Base-by-base conservation (phyloP, 1,140 invertebrate genomes). In the Wiebesia pumilae region DNA sequence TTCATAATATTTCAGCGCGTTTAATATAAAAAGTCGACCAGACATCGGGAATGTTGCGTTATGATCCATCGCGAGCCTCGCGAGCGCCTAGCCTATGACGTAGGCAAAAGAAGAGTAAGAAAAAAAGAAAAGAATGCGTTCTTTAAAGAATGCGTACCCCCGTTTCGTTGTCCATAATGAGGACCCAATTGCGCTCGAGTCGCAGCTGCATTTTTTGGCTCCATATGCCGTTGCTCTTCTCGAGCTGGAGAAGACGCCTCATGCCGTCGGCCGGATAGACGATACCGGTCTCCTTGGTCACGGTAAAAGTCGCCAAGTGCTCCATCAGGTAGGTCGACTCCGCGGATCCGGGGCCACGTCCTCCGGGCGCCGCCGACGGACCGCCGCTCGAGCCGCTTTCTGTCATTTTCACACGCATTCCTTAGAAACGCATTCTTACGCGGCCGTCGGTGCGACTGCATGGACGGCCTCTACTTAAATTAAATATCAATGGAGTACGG, bases 221-320 rank as follows among this genome's bases (percentile, higher is more conserved):
- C 98, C 98, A 99, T 92, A 99, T 99, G 89, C 98, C 98, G 90
- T 98, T 99, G 51, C 97, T 98, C 94, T 99, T 99, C 94, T 99
- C 99, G 94, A 99, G 96, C 93, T 99, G 98, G 38, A 99, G 95
- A 73, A 99, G 95, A 65, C 98, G 95, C 35, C 98, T 95, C 96
- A 99, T 98, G n/a, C 99, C 99, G 94, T 99, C 98, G 16, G 97
- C 96, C 14, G 97, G 97, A 93, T 97, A 97, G 58, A 97, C 95
- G 90, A 98, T 97, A 73, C 97, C 97, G 21, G 96, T 97, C 92
- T 98, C 97, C 90, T 97, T 96, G 69, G 97, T 97, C 58, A 99
- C 98, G 2, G 98, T 98, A 94, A 99, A 99, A 30, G 99, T 99
- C 73, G 99, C 99, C 93, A 99, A 95, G 95, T 99, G 99, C 93